These are phyloP conservation scores for Steatocranus sp. DNA, from an alignment of 2,797 vertebrate genomes.

Conservation along the genomic window DNA sequence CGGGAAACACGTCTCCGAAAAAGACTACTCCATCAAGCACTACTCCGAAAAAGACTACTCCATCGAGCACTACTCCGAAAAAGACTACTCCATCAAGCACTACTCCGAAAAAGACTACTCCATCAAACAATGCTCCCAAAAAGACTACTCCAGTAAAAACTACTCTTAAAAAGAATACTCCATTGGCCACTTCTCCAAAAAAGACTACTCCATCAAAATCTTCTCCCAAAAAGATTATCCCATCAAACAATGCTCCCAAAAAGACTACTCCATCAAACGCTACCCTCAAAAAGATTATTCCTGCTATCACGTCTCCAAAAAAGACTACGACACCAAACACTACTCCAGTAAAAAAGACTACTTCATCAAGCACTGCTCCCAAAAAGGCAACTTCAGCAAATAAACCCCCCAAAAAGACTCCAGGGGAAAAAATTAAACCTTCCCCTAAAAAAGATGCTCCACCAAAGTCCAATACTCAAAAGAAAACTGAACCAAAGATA, in stretches of 20 bases:
- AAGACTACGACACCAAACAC: background rate
- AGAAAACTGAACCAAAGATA: conserved; percentile 9
- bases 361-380: background rate
- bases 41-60: background rate
- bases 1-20: background rate
- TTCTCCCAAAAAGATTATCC: background rate
- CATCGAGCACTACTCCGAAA: background rate
- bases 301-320: background rate
- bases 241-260: background rate
- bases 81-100: background rate
- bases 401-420: background rate
- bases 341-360: background rate
- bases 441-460: conserved; percentile 6
- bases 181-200: background rate
- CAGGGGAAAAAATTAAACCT: background rate
- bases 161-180: background rate
- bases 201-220: background rate
- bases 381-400: background rate
- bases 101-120: accelerated
- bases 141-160: background rate
- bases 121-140: background rate
- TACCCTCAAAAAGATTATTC: background rate
- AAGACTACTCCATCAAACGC: background rate
- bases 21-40: background rate
- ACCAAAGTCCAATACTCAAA: conserved; percentile 28